phyloP scores from a whole-genome alignment of 2,797 vertebrate genomes.

The Sebastes iracundus region DNA sequence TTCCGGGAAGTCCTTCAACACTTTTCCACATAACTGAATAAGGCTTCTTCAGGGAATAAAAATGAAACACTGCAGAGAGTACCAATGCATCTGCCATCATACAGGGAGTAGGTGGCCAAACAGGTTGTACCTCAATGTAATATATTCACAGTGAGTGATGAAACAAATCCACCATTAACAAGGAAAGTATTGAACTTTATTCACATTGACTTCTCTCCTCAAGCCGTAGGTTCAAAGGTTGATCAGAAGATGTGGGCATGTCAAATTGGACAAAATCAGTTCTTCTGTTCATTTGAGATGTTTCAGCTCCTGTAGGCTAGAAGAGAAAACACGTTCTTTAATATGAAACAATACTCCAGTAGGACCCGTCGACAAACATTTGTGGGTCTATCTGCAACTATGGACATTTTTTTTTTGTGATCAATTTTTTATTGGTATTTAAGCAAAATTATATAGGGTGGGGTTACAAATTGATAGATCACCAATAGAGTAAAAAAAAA shows the following conservation, averaged over 20 bases:
- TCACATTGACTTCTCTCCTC: neutral
- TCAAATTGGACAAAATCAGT: neutral
- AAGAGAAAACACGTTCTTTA: neutral
- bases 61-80: neutral
- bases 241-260: neutral
- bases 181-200: neutral
- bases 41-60: neutral
- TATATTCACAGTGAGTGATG: neutral
- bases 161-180: neutral
- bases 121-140: neutral
- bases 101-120: neutral
- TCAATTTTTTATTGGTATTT: no score
- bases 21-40: constrained; percentile 3
- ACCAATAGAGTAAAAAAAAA: no score
- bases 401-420: no score
- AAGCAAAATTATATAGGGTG: no score
- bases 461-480: no score
- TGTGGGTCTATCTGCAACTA: no score
- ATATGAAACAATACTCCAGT: no score
- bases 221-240: neutral
- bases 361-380: neutral
- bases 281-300: neutral
- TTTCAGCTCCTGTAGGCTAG: neutral
- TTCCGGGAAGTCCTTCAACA: constrained; percentile 1
- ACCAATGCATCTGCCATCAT: neutral